Evolutionary conservation across 2,888 invertebrate genomes (phyloP), one percentile per base, ranked within the genome.

Genomic region (Lissonota sp.): DNA sequence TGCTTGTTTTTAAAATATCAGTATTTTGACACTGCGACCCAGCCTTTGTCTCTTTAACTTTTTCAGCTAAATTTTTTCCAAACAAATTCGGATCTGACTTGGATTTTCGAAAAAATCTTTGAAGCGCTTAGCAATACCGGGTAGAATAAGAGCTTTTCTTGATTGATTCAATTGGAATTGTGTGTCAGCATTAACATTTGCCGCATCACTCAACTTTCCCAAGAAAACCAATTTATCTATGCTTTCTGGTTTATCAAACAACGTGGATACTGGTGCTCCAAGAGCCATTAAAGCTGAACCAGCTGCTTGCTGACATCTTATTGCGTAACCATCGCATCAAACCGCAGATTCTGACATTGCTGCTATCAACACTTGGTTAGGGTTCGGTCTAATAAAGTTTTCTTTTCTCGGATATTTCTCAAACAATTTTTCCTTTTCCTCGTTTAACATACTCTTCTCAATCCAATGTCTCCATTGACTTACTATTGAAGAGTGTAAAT

Each of bases 121-220:
- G 7, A 69, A 53, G 4, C 39, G 40, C 44, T 76, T 83, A 7
- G 57, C 49, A 2, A 81, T 7, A 0, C 78, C 76, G 0, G 80
- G 73, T 12, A 69, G 7, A 26, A 83, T 80, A 12, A 83, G 63
- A 3, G 79, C 75, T 42, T 53, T 80, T 53, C 79, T 75, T 42
- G 74, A 58, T 14, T 64, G 51, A 1, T 70, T 70, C n/a, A 74
- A 39, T 10, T 60, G 72, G 46, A 70, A 62, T 12, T 70, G 58
- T 10, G 62, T 39, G 7, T 79, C 66, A 10, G 82, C 40, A 2
- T 70, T 12, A 6, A 79, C 14, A 16, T 74, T 70, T 7, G 64
- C 78, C 6, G 77, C 57, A 46, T 78, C 80, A 26, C 40, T 46
- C 4, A 80, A 16, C 5, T 58, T 53, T 16, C 63, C 37, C n/a